These are phyloP conservation scores for Myioborus melanocephalus DNA, from an alignment of 2,797 vertebrate species.

Conservation along the genomic window DNA sequence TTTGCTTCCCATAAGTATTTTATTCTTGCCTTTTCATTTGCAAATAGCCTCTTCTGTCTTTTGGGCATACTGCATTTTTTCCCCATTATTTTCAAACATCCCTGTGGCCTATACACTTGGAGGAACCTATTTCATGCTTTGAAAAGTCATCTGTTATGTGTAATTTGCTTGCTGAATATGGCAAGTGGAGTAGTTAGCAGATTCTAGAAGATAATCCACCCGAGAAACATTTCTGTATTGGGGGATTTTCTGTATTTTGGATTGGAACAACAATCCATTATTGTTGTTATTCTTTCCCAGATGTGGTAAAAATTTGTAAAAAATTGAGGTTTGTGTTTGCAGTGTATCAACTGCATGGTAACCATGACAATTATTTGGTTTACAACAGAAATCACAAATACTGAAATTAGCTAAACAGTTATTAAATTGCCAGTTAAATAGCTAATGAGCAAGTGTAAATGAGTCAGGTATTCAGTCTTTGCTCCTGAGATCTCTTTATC, in stretches of 20 bases:
- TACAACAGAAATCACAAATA: neutral
- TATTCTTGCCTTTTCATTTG: neutral
- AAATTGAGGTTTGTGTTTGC: neutral
- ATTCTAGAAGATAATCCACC: neutral
- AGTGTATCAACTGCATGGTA: neutral
- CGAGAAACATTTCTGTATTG: neutral
- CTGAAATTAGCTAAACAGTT: neutral
- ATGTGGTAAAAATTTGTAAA: neutral
- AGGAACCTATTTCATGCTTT: neutral
- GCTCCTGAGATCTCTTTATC: neutral
- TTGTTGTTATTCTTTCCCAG: neutral
- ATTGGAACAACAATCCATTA: neutral
- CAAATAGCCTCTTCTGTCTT: neutral
- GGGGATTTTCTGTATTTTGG: neutral
- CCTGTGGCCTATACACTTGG: neutral
- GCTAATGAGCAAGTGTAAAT: neutral
- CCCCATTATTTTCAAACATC: neutral
- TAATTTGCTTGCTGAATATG: neutral
- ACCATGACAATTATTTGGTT: neutral
- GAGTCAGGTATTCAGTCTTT: neutral
- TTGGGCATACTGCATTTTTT: neutral
- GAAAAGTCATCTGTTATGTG: neutral
- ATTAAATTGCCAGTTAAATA: neutral
- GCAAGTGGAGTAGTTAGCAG: neutral
- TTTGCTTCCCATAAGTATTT: neutral